A percentile compares a stretch with the other conserved stretches of the same genome.
These are phyloP conservation scores for Troides helena DNA, from an alignment of 2,888 invertebrate species.

Conservation along the genomic window DNA sequence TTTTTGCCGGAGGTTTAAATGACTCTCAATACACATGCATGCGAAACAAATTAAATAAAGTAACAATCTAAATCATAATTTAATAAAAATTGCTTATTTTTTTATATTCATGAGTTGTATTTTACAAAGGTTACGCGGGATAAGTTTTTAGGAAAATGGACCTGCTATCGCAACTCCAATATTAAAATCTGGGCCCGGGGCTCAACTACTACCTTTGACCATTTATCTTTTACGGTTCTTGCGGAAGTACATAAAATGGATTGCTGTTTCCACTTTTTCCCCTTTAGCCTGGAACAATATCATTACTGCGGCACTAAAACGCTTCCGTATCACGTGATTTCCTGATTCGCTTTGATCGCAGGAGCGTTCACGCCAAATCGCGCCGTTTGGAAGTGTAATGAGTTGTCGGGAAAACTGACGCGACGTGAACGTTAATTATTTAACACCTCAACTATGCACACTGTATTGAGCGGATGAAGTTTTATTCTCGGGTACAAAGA, in stretches of 20 bases:
- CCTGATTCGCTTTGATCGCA: constrained; percentile 32
- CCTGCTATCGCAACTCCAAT: constrained; percentile 46
- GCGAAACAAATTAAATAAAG: background rate
- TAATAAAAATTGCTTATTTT: background rate
- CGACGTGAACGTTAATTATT: constrained; percentile 34
- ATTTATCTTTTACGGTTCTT: constrained; percentile 63
- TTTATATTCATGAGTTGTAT: background rate
- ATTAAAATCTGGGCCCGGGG: constrained; percentile 50
- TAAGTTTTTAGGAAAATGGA: background rate
- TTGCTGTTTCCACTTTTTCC: constrained; percentile 50
- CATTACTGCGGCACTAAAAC: constrained; percentile 40
- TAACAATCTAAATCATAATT: background rate
- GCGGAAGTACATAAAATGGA: constrained; percentile 58
- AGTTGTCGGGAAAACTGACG: constrained; percentile 26
- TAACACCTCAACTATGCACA: constrained; percentile 38
- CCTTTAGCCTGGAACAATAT: constrained; percentile 42
- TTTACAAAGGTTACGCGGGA: background rate
- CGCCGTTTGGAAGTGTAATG: constrained; percentile 23
- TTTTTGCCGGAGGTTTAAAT: background rate
- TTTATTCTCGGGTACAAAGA: constrained; percentile 49
- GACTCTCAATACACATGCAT: background rate
- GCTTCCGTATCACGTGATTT: constrained; percentile 33
- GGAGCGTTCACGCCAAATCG: constrained; percentile 23
- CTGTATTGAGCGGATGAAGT: constrained; percentile 48
- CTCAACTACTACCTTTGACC: constrained; percentile 50